A percentile compares a stretch with the other conserved stretches of the same genome.
Evolutionary conservation across 2,888 invertebrate species (phyloP).

Genomic region (Aphodius sticticus): DNA sequence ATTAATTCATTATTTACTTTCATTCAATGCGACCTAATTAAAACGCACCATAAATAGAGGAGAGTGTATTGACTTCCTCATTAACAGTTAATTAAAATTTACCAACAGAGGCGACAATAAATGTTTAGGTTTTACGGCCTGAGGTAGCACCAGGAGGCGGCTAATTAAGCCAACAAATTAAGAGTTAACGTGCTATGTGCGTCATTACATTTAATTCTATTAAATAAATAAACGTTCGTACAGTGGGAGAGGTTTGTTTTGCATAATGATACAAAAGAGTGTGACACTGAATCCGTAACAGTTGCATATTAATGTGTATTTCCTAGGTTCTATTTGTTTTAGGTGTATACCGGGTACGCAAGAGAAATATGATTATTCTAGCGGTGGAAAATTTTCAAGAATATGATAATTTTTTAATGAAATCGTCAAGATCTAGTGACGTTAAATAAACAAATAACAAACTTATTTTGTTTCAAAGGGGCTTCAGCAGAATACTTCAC

Average conservation of each 20-base stretch:
- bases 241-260: background rate
- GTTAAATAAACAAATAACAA: too few relatives aligned
- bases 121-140: background rate
- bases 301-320: background rate
- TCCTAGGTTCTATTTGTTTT: background rate
- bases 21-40: slow-evolving; percentile 4
- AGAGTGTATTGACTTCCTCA: background rate
- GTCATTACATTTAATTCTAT: background rate
- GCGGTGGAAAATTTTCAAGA: too few relatives aligned
- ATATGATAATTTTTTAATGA: too few relatives aligned
- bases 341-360: too few relatives aligned
- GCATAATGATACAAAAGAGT: background rate
- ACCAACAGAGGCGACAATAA: background rate
- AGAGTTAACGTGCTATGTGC: slow-evolving; percentile 4
- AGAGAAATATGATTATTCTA: too few relatives aligned
- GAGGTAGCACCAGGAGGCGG: background rate
- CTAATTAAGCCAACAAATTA: slow-evolving; percentile 4
- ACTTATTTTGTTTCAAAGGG: too few relatives aligned
- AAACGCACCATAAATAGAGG: background rate
- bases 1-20: background rate
- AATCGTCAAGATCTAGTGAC: too few relatives aligned
- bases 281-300: background rate
- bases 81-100: background rate
- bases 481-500: too few relatives aligned
- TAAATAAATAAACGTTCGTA: background rate